Base-by-base conservation (phyloP, 2,888 invertebrate species). In the Dicyrtoma fusca region DNA sequence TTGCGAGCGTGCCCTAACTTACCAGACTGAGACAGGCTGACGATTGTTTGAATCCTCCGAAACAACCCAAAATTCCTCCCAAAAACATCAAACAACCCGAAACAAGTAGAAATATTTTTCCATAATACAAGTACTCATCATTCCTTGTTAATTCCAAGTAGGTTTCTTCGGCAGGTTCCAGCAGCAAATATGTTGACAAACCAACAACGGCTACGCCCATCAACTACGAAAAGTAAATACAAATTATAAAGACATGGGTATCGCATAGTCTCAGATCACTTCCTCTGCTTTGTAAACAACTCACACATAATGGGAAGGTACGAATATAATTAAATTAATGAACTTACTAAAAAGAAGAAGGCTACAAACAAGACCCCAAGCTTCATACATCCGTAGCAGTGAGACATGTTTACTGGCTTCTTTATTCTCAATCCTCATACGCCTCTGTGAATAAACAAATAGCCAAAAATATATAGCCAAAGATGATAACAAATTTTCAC, bases 321-420 rank as follows among this genome's bases (percentile, higher is more conserved):
- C 8, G 10, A 34, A 14, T 62, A 21, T 61, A 8, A 44, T 19
- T 14, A 23, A 49, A 21, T 45, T 45, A 8, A n/a, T 25, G 17
- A 57, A 61, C 75, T 66, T 70, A 80, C 80, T 76, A 80, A 65
- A 53, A 78, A 80, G 17, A 78, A 55, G 10, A 79, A 72, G n/a
- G 80, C 77, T 47, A 80, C 76, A 51, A 79, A 77, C 23, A 79
- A 74, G 66, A 80, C 78, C 13, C 78, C 77, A 75, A 77, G 78
- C 62, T 80, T 80, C 77, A 79, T 80, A 66, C 77, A 79, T 14
- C 77, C 76, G 70, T 77, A 75, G 47, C 77, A 79, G 25, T 74
- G 73, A 71, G 75, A 74, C 78, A 80, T 78, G 13, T 53, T 71
- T 26, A 1, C 65, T 34, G 11, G 8, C 8, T 34, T 34, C 34